Conservation (phyloP, 2,888 invertebrate species). For the Lysandra coridon region DNA sequence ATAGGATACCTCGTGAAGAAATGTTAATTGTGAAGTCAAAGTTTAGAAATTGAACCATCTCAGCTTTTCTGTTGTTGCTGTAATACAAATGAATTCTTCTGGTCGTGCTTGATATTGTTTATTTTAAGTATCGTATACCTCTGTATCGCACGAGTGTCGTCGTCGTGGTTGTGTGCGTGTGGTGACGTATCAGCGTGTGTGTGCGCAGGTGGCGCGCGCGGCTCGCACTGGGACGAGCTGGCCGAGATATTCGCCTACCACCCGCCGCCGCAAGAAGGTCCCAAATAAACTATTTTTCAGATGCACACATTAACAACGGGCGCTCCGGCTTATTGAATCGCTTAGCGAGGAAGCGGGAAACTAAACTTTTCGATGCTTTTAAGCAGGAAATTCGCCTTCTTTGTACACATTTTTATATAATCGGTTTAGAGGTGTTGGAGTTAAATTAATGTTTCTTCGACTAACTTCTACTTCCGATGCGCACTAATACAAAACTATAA, state of each 20-base stretch:
- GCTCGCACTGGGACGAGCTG: slow-evolving; percentile 63
- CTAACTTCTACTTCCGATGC: neutral
- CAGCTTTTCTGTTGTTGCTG: neutral
- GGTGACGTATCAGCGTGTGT: slow-evolving; percentile 36
- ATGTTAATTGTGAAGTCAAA: neutral
- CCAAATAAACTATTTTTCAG: neutral
- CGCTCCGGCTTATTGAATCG: neutral
- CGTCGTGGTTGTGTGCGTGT: neutral
- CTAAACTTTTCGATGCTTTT: neutral
- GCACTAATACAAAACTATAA: neutral
- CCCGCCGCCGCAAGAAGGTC: slow-evolving; percentile 7
- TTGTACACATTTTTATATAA: neutral
- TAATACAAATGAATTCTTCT: neutral
- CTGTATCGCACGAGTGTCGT: neutral
- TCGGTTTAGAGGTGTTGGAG: neutral
- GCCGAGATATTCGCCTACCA: slow-evolving; percentile 59
- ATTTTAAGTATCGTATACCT: neutral
- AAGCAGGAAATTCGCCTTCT: neutral
- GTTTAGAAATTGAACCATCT: neutral
- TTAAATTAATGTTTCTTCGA: neutral
- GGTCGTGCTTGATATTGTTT: neutral
- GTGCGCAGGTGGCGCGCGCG: slow-evolving; percentile 38
- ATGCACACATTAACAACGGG: neutral
- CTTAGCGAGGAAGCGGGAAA: neutral
- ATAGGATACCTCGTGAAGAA: neutral